phyloP scores from a whole-genome alignment of 2,797 vertebrate genomes.

The Oryzias dopingdopingensis region DNA sequence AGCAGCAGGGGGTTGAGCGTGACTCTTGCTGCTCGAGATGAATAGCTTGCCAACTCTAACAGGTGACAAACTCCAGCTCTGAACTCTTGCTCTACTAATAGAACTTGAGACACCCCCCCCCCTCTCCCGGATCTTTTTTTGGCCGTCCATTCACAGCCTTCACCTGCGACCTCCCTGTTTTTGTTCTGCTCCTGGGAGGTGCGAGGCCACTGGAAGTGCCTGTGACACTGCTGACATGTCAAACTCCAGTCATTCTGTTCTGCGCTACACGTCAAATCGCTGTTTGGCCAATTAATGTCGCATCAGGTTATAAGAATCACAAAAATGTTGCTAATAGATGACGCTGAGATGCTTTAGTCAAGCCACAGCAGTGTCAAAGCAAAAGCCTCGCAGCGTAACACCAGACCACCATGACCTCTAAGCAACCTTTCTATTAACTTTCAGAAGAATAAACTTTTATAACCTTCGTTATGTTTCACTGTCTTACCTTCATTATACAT shows the following conservation, averaged over 20 bases:
- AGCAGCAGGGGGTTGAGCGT: constrained; percentile 2
- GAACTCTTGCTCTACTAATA: constrained; percentile 53
- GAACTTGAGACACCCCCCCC: constrained; percentile 24
- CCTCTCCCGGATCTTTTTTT: constrained; percentile 3
- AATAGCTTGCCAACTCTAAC: constrained; percentile 41
- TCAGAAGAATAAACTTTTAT: background rate
- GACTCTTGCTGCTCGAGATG: constrained; percentile 16
- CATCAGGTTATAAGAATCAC: constrained; percentile 39
- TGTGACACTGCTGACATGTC: constrained; percentile 21
- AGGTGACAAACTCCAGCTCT: constrained; percentile 49
- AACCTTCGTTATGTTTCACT: no score
- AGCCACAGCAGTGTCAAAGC: constrained; percentile 33
- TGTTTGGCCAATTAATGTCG: constrained; percentile 57
- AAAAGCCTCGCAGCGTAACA: constrained; percentile 36
- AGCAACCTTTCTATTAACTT: constrained; percentile 28
- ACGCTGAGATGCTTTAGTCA: constrained; percentile 10
- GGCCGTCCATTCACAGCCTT: constrained; percentile 4
- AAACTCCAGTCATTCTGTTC: constrained; percentile 14
- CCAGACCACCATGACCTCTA: constrained; percentile 22
- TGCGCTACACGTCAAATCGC: constrained; percentile 13
- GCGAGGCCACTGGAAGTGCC: constrained; percentile 23
- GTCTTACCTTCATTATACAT: no score
- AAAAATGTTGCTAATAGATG: constrained; percentile 33
- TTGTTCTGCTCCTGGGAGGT: constrained; percentile 9
- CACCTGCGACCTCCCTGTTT: constrained; percentile 21